These are phyloP conservation scores for Amphipoea oculea DNA, from an alignment of 2,888 invertebrate genomes.

Conservation along the genomic window DNA sequence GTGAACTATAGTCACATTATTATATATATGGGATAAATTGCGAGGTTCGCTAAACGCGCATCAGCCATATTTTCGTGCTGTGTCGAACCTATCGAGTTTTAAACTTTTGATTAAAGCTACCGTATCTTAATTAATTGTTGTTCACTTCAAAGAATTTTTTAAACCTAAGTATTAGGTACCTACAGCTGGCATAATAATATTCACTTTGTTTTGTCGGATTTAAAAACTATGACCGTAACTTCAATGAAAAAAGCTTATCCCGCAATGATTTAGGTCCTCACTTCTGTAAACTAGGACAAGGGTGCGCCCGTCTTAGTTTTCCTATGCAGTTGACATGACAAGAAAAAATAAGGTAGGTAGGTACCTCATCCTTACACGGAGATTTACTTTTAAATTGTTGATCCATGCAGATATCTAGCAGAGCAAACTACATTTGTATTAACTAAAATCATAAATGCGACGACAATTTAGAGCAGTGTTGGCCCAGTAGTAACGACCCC, in stretches of 20 bases:
- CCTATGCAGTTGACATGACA: conserved; percentile 3
- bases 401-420: no score
- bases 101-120: not conserved
- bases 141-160: no score
- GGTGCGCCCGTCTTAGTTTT: not conserved
- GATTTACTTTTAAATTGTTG: no score
- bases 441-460: not conserved
- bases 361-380: not conserved
- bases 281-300: not conserved
- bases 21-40: conserved; percentile 10
- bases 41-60: not conserved
- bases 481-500: no score
- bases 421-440: not conserved
- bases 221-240: not conserved
- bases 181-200: not conserved
- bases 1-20: conserved; percentile 8
- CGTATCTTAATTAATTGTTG: not conserved
- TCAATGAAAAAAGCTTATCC: not conserved
- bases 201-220: not conserved
- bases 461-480: no score
- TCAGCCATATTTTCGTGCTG: not conserved
- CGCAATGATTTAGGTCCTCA: not conserved
- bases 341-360: not conserved
- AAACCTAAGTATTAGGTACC: no score
- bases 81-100: not conserved